Percentiles rank a stretch among this genome's conserved stretches.
Evolutionary conservation across 2,113 vertebrate species (phyloP).

Genomic region (Todiramphus saurophagus): DNA sequence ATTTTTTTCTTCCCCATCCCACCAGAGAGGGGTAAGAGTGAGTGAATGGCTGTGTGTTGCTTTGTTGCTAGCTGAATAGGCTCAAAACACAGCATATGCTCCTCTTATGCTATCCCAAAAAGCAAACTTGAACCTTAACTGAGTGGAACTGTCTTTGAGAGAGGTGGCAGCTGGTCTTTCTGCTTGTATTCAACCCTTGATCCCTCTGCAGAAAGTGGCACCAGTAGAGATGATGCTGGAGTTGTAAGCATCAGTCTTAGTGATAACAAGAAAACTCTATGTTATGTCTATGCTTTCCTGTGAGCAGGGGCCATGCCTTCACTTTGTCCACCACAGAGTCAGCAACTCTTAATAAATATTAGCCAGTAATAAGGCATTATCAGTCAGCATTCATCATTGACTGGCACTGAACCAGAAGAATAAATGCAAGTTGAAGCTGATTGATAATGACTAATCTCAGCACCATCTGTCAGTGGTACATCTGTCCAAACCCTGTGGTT

Average conservation of each 20-base stretch:
- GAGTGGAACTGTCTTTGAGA: not conserved
- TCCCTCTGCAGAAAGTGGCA: not conserved
- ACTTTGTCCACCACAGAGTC: not conserved
- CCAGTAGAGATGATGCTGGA: not conserved
- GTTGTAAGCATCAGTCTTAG: not conserved
- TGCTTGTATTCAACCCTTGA: not conserved
- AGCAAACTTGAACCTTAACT: not conserved
- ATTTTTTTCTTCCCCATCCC: not conserved
- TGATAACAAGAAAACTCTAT: not conserved
- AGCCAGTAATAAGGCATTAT: not conserved
- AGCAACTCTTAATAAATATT: constrained; percentile 14
- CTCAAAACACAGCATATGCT: not conserved
- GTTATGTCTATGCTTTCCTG: not conserved
- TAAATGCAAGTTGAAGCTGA: constrained; percentile 34
- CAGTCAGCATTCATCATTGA: not conserved
- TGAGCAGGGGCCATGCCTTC: not conserved
- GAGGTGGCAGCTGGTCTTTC: not conserved
- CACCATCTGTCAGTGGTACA: constrained; percentile 48
- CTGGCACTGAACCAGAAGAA: constrained; percentile 29
- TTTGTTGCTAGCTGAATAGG: not conserved
- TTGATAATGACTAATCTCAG: constrained; percentile 55
- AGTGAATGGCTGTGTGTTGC: not conserved
- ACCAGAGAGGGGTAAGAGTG: not conserved
- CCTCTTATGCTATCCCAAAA: not conserved
- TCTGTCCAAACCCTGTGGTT: constrained; percentile 53